Evolutionary conservation across 2,888 invertebrate genomes (phyloP).

Genomic region (Liodrosophila aerea): DNA sequence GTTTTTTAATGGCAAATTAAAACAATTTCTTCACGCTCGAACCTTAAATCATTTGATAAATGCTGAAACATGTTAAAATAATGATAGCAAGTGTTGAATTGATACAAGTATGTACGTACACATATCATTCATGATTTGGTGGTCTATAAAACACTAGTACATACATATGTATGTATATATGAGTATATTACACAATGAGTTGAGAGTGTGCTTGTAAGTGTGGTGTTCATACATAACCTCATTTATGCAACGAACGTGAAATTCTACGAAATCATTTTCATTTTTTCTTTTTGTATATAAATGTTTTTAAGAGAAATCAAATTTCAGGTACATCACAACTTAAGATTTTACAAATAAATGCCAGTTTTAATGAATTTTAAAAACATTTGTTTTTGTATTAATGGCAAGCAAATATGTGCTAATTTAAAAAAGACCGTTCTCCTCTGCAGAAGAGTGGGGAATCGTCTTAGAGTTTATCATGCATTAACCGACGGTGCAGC

Average conservation of each 20-base stretch:
- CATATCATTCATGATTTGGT: slow-evolving; percentile 5
- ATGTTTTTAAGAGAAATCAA: slow-evolving; percentile 77
- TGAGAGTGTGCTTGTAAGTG: slow-evolving; percentile 8
- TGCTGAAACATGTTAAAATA: slow-evolving; percentile 34
- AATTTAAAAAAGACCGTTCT: slow-evolving; percentile 40
- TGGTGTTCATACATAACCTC: slow-evolving; percentile 47
- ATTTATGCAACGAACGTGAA: slow-evolving; percentile 46
- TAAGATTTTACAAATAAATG: slow-evolving; percentile 81
- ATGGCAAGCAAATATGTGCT: slow-evolving; percentile 72
- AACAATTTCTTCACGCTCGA: slow-evolving; percentile 70
- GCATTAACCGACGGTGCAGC: slow-evolving; percentile 75
- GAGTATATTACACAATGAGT: too few species aligned
- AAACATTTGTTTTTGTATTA: slow-evolving; percentile 34
- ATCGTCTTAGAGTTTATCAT: slow-evolving; percentile 36
- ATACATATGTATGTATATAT: too few species aligned
- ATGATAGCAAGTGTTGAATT: too few species aligned
- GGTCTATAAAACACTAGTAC: too few species aligned
- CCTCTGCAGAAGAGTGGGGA: slow-evolving; percentile 1
- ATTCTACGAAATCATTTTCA: slow-evolving; percentile 50
- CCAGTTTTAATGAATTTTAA: slow-evolving; percentile 53
- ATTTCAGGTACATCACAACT: slow-evolving; percentile 83
- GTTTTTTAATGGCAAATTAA: slow-evolving; percentile 78
- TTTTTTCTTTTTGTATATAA: slow-evolving; percentile 23
- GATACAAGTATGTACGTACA: too few species aligned
- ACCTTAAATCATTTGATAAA: slow-evolving; percentile 31